phyloP scores from a whole-genome alignment of 2,888 invertebrate genomes.

The Polylopha cassiicola region DNA sequence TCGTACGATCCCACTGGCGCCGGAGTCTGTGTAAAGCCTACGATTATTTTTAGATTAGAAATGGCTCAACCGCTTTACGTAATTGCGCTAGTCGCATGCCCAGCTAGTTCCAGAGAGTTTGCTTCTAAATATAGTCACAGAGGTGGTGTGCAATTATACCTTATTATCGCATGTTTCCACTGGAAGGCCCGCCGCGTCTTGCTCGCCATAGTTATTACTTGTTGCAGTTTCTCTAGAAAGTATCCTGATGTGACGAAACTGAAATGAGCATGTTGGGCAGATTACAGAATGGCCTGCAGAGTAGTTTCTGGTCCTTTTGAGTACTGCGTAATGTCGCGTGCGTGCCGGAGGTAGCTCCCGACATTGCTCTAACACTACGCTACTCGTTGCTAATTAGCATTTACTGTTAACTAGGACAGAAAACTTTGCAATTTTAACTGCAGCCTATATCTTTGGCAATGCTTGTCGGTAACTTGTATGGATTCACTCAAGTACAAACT shows the following conservation, averaged over 20 bases:
- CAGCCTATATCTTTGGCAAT: slow-evolving; percentile 22
- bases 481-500: slow-evolving; percentile 4
- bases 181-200: slow-evolving; percentile 62
- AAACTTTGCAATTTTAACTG: slow-evolving; percentile 39
- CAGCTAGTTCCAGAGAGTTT: slow-evolving; percentile 70
- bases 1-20: slow-evolving; percentile 72
- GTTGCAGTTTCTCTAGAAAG: slow-evolving; percentile 73
- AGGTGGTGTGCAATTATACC: slow-evolving; percentile 71
- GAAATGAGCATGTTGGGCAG: slow-evolving; percentile 54
- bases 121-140: slow-evolving; percentile 74
- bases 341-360: slow-evolving; percentile 57
- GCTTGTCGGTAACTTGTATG: slow-evolving; percentile 17
- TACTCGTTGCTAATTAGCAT: slow-evolving; percentile 39
- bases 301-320: slow-evolving; percentile 53
- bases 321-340: slow-evolving; percentile 61
- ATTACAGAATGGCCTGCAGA: slow-evolving; percentile 55
- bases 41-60: slow-evolving; percentile 79
- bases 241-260: slow-evolving; percentile 70
- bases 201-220: slow-evolving; percentile 53
- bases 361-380: slow-evolving; percentile 33
- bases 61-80: slow-evolving; percentile 77
- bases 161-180: slow-evolving; percentile 75
- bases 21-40: slow-evolving; percentile 66
- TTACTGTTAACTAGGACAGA: slow-evolving; percentile 44
- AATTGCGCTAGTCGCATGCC: slow-evolving; percentile 74